phyloP scores from a whole-genome alignment of 2,888 invertebrate genomes.

The Julus scandinavius region DNA sequence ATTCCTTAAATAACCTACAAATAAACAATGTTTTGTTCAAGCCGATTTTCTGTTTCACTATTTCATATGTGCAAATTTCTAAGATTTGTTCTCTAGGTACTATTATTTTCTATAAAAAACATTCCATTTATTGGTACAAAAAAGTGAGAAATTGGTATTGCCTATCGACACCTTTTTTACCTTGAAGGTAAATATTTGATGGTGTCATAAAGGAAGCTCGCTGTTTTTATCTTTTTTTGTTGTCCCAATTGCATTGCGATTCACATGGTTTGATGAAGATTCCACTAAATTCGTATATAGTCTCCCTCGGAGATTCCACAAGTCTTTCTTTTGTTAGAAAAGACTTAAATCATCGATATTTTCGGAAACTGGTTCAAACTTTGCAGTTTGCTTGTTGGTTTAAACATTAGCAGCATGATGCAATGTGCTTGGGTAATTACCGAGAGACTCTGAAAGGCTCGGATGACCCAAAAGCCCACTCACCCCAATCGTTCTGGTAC shows the following conservation, averaged over 20 bases:
- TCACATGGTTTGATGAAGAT: neutral
- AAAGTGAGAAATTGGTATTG: neutral
- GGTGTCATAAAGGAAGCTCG: neutral
- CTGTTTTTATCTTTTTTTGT: neutral
- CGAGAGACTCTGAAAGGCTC: neutral
- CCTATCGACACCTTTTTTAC: neutral
- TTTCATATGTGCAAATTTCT: too few relatives aligned
- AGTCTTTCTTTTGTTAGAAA: neutral
- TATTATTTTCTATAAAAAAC: neutral
- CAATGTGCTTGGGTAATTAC: slow-evolving; percentile 35
- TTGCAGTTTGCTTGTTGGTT: slow-evolving; percentile 1
- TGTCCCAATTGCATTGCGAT: neutral
- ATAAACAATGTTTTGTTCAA: too few relatives aligned
- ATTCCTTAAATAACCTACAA: too few relatives aligned
- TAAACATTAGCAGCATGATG: slow-evolving; percentile 43
- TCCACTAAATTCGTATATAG: neutral
- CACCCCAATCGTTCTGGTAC: slow-evolving; percentile 46
- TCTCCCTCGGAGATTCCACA: neutral
- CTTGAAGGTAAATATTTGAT: neutral
- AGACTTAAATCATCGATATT: neutral
- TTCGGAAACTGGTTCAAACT: slow-evolving; percentile 9
- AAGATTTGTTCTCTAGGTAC: neutral
- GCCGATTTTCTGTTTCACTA: too few relatives aligned
- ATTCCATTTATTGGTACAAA: neutral
- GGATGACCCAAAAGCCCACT: slow-evolving; percentile 41